Base-by-base conservation (phyloP, 2,113 vertebrate genomes). In the Notothenia coriiceps region DNA sequence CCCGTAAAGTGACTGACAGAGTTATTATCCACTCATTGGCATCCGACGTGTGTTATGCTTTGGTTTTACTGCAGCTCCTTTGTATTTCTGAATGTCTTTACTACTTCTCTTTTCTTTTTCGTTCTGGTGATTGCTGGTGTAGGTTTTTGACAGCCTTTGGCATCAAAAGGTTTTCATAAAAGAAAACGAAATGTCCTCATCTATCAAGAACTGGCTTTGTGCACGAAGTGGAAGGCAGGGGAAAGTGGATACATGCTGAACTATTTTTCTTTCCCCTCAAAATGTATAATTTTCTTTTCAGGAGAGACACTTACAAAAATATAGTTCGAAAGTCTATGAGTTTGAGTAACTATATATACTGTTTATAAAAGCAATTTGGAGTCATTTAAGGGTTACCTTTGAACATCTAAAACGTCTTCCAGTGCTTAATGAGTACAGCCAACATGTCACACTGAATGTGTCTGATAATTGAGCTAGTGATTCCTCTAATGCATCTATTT, bases 161-260 rank as follows among this genome's bases (percentile, higher is more conserved):
- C 72, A 84, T 75, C 70, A 82, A 86, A 85, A 79, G 68, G 61
- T 82, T 89, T 70, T 43, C 75, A 89, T 70, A 90, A 83, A 77
- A 64, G 76, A 20, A 86, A 85, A 73, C 57, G 79, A 74, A 89
- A 88, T 79, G 69, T 74, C 72, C 70, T 82, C 63, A 59, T 87
- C 74, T 79, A 61, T 81, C 62, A 89, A 81, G 70, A 67, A 33
- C 40, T 60, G 54, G 67, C 22, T 85, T 85, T 82, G 78, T 71
- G 50, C 29, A 29, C 47, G 76, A 66, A 86, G 76, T 72, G 63
- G 68, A 52, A 70, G 59, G 65, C 60, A 74, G 20, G 25, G 66
- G 80, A 82, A 80, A 85, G 65, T 76, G 56, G 40, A 74, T 57
- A 66, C 51, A 60, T 74, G 47, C 22, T 47, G 10, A 63, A 63